These are phyloP conservation scores for Vanessa cardui DNA, from an alignment of 2,888 invertebrate genomes.

Conservation along the genomic window DNA sequence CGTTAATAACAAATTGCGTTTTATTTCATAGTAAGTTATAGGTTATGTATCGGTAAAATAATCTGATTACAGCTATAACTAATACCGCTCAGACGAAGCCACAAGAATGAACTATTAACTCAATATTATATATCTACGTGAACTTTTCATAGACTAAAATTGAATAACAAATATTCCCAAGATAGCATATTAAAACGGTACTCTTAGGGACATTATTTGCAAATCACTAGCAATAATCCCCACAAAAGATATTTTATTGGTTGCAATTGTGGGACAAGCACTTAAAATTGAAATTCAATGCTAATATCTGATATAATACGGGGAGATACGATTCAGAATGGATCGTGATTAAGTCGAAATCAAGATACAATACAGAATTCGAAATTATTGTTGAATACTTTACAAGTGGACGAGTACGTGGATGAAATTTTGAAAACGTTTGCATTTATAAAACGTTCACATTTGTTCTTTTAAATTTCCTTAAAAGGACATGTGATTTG, in stretches of 20 bases:
- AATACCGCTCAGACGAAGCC: not conserved
- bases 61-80: no score
- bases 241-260: conserved; percentile 50
- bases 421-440: conserved; percentile 26
- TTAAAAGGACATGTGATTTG: conserved; percentile 1
- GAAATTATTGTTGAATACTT: conserved; percentile 34
- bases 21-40: no score
- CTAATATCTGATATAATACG: conserved; percentile 46
- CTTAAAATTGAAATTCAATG: conserved; percentile 52
- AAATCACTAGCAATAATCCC: conserved; percentile 39
- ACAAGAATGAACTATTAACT: not conserved
- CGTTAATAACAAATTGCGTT: no score
- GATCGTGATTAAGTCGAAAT: conserved; percentile 44
- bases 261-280: conserved; percentile 45
- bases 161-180: conserved; percentile 1
- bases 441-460: not conserved
- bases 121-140: not conserved
- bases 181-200: conserved; percentile 16
- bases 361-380: conserved; percentile 41
- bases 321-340: conserved; percentile 40
- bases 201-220: conserved; percentile 24
- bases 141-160: not conserved
- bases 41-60: no score
- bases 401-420: conserved; percentile 33
- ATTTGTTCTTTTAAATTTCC: conserved; percentile 16